Evolutionary conservation across 1,140 invertebrate genomes (phyloP).

Genomic region (Vollenhovia emeryi): DNA sequence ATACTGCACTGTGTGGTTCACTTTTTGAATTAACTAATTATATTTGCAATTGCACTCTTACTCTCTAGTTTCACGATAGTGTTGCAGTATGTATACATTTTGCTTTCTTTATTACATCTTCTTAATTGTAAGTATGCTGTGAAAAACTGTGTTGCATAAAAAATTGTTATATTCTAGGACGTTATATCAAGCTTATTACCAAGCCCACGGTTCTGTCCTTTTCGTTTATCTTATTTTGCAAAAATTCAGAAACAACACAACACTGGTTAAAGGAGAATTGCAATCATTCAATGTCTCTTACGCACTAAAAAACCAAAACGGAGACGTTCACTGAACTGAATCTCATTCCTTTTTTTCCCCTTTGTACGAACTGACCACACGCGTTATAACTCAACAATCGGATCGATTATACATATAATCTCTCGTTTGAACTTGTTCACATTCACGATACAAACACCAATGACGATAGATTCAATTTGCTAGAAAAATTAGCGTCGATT

Average conservation of each 20-base stretch:
- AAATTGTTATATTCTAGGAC: conserved; percentile 68
- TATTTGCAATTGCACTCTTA: conserved; percentile 58
- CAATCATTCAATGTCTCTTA: conserved; percentile 64
- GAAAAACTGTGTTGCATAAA: conserved; percentile 74
- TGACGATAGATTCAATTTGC: conserved; percentile 64
- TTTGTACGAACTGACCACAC: conserved; percentile 61
- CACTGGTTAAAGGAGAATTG: conserved; percentile 65
- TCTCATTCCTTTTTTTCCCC: conserved; percentile 32
- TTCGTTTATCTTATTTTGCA: conserved; percentile 34
- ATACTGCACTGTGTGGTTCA: conserved; percentile 41
- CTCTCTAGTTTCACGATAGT: conserved; percentile 42
- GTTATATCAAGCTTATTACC: conserved; percentile 66
- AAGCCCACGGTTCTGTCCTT: conserved; percentile 48
- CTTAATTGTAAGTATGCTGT: conserved; percentile 68
- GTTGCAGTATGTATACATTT: conserved; percentile 66
- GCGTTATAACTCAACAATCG: conserved; percentile 55
- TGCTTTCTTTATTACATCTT: conserved; percentile 54
- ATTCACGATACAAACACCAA: conserved; percentile 71
- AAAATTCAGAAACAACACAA: conserved; percentile 73
- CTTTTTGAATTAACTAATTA: conserved; percentile 48
- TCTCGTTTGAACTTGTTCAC: conserved; percentile 58
- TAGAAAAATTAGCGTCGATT: conserved; percentile 60
- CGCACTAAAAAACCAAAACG: conserved; percentile 68
- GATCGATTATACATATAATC: conserved; percentile 59
- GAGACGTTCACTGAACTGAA: conserved; percentile 54